phyloP scores from a whole-genome alignment of 2,113 vertebrate species.

The Bothrops jararaca region DNA sequence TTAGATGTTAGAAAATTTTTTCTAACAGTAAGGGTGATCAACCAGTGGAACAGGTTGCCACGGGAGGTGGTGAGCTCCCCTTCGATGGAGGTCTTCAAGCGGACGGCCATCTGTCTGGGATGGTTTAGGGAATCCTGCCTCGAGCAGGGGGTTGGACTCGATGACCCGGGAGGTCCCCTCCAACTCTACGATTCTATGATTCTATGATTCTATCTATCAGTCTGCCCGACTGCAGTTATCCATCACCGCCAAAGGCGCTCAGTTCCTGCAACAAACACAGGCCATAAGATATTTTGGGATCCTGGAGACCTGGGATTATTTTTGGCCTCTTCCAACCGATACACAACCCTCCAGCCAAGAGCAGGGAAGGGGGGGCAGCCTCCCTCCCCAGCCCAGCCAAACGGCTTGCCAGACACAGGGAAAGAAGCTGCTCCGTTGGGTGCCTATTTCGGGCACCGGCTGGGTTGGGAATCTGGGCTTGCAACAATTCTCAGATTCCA shows the following conservation, averaged over 20 bases:
- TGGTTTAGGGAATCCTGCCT: no score
- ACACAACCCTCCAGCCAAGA: background rate
- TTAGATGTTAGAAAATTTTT: no score
- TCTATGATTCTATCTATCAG: no score
- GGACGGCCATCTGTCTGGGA: no score
- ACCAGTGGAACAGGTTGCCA: no score
- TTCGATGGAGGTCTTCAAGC: no score
- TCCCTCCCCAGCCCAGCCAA: background rate
- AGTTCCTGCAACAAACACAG: background rate
- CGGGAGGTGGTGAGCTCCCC: no score
- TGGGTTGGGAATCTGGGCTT: slow-evolving; percentile 22
- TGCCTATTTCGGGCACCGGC: slow-evolving; percentile 27
- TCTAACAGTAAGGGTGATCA: no score
- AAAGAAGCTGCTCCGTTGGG: background rate
- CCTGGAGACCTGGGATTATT: background rate
- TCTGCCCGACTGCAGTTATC: background rate
- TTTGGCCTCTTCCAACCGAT: background rate
- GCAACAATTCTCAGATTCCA: slow-evolving; percentile 33
- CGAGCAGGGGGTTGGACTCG: no score
- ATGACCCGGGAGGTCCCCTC: no score
- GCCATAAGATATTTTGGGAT: no score
- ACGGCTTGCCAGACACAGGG: background rate
- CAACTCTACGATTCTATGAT: no score
- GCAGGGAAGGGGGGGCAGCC: background rate
- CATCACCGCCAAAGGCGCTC: background rate